Base-by-base conservation (phyloP, 2,797 vertebrate species). In the Aeoliscus strigatus region DNA sequence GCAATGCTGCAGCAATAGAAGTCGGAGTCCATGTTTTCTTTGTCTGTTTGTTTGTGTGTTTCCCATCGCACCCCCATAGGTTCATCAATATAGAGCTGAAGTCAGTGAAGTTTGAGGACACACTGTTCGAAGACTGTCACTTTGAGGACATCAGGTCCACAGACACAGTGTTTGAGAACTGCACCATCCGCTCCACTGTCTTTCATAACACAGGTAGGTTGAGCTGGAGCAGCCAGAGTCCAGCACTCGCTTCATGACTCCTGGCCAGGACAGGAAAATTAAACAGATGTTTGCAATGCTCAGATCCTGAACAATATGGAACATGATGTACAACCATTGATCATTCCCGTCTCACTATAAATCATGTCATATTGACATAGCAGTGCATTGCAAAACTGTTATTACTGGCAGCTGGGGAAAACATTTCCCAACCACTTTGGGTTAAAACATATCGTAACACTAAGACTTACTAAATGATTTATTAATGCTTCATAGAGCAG, bases 71-170 rank as follows among this genome's bases (percentile, higher is more conserved):
- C 58, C 33, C 44, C 57, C 53, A 35, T 64, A 98, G 96, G 82
- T 98, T 98, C 76, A 86, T 90, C 57, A 87, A 82, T 60, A 96
- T 98, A 82, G 90, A 92, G 79, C 89, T 98, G 69, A 94, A 91
- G 73, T 92, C 92, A 12, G 92, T 98, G 21, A 93, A 83, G 66
- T 98, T 98, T 82, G 91, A 95, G 70, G 87, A 95, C 74, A 93
- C 91, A 0, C 71, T 94, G 28, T 98, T 98, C 80, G 91, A 94
- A 49, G 88, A 93, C 10, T 98, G 96, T 77, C 85, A 67, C 70
- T 98, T 98, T 73, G 91, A 95, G 82, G 90, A 95, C 29, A 91
- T 98, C 66, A 91, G 66, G 35, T 96, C 93, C 27, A 91, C 79
- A 0, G 88, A 96, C 55, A 96, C 92, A 5, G 82, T 91, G 69